Percentiles rank a stretch among this genome's conserved stretches.
Conservation (phyloP, 2,797 vertebrate species). For the Melanotaenia parkinsoni region DNA sequence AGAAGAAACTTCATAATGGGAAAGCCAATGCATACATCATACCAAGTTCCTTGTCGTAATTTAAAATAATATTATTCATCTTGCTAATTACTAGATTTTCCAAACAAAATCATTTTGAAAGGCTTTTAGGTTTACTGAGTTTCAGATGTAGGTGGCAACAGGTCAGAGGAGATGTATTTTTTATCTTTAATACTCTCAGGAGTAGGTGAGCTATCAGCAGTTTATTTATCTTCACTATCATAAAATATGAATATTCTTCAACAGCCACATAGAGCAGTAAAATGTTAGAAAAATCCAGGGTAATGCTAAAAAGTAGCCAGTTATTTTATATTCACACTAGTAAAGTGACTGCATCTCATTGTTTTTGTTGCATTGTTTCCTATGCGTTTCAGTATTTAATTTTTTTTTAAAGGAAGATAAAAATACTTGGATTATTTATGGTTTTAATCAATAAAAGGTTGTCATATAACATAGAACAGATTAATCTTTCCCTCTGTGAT, state of each 20-base stretch:
- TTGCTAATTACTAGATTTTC: not conserved
- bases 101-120: not conserved
- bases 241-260: not conserved
- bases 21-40: not conserved
- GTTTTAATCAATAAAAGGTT: too few species aligned
- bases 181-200: not conserved
- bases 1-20: not conserved
- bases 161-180: slow-evolving; percentile 4
- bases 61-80: too few species aligned
- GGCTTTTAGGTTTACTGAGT: slow-evolving; percentile 1
- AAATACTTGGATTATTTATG: too few species aligned
- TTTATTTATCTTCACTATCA: not conserved
- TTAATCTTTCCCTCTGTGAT: too few species aligned
- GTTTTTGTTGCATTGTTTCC: too few species aligned
- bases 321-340: slow-evolving; percentile 7
- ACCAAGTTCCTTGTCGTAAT: not conserved
- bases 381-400: too few species aligned
- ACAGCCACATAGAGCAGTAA: not conserved
- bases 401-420: too few species aligned
- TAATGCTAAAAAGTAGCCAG: slow-evolving; percentile 2
- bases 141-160: not conserved
- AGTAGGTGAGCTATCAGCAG: not conserved
- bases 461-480: too few species aligned
- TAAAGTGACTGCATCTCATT: too few species aligned
- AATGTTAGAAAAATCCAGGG: slow-evolving; percentile 8